Percentiles rank a stretch among this genome's conserved stretches.
These are phyloP conservation scores for Iguana delicatissima DNA, from an alignment of 2,797 vertebrate genomes.

Conservation along the genomic window DNA sequence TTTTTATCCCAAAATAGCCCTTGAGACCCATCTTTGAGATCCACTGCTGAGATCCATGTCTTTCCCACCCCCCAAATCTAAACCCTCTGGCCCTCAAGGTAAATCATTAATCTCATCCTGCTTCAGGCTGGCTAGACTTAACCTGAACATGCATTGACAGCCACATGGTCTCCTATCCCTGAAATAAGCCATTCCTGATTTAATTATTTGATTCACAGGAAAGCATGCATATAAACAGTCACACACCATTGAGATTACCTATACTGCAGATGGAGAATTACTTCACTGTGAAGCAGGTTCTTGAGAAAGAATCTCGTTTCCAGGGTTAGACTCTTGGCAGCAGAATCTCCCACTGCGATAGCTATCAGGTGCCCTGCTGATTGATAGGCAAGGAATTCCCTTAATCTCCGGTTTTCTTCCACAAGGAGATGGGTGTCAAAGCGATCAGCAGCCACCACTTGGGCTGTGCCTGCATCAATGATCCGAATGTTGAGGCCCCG, in stretches of 20 bases:
- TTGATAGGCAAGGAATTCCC: constrained; percentile 48
- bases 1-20: too few relatives aligned
- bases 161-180: too few relatives aligned
- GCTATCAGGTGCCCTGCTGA: constrained; percentile 50
- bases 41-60: too few relatives aligned
- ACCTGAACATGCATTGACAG: too few relatives aligned
- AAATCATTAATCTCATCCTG: too few relatives aligned
- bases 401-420: constrained; percentile 58
- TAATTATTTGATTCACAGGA: neutral
- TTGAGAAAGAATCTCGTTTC: constrained; percentile 55
- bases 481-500: constrained; percentile 66
- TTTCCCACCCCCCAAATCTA: too few relatives aligned
- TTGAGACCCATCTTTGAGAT: too few relatives aligned
- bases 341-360: constrained; percentile 64
- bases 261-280: constrained; percentile 60
- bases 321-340: constrained; percentile 61
- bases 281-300: constrained; percentile 48
- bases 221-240: neutral
- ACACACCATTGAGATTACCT: constrained; percentile 69
- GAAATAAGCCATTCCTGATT: neutral
- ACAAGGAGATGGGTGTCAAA: constrained; percentile 67
- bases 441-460: constrained; percentile 50
- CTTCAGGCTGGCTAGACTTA: too few relatives aligned
- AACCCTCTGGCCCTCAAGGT: too few relatives aligned
- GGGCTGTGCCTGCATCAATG: constrained; percentile 62